phyloP scores from a whole-genome alignment of 2,797 vertebrate species.

The Arrhamphus sclerolepis region DNA sequence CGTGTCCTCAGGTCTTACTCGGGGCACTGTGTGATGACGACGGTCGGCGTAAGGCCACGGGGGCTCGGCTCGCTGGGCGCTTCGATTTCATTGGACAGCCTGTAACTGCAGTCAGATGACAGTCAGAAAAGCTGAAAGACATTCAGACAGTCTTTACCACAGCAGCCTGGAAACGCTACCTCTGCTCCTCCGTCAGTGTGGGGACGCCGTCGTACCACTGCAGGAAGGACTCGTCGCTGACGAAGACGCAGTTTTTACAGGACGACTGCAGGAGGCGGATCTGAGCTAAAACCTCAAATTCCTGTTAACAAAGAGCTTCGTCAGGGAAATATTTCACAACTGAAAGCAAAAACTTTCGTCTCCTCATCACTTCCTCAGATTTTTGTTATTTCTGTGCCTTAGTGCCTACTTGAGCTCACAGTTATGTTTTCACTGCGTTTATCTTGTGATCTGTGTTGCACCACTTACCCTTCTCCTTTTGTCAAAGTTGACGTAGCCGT shows the following conservation, averaged over 20 bases:
- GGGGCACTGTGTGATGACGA: slow-evolving; percentile 89
- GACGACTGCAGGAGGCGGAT: slow-evolving; percentile 89
- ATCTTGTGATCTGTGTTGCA: too few relatives aligned
- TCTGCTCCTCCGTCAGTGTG: slow-evolving; percentile 83
- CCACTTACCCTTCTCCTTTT: slow-evolving; percentile 89
- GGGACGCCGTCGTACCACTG: slow-evolving; percentile 86
- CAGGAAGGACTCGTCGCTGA: slow-evolving; percentile 76
- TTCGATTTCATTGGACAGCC: slow-evolving; percentile 88
- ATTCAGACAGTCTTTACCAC: background rate
- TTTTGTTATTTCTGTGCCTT: too few relatives aligned
- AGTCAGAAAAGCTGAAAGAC: background rate
- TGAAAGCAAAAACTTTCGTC: background rate
- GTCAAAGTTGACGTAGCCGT: slow-evolving; percentile 93
- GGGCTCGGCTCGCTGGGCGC: slow-evolving; percentile 77
- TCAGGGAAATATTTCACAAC: slow-evolving; percentile 25
- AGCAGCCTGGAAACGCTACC: slow-evolving; percentile 64
- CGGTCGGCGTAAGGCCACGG: slow-evolving; percentile 78
- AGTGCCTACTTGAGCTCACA: too few relatives aligned
- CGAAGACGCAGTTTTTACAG: slow-evolving; percentile 86
- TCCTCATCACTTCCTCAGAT: background rate
- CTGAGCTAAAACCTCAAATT: slow-evolving; percentile 92
- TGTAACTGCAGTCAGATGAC: slow-evolving; percentile 78
- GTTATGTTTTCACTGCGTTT: too few relatives aligned
- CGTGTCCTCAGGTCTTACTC: slow-evolving; percentile 77
- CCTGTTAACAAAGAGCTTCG: slow-evolving; percentile 73